These are phyloP conservation scores for Noctuana brunneofusca DNA, from an alignment of 2,888 invertebrate genomes.

Conservation along the genomic window DNA sequence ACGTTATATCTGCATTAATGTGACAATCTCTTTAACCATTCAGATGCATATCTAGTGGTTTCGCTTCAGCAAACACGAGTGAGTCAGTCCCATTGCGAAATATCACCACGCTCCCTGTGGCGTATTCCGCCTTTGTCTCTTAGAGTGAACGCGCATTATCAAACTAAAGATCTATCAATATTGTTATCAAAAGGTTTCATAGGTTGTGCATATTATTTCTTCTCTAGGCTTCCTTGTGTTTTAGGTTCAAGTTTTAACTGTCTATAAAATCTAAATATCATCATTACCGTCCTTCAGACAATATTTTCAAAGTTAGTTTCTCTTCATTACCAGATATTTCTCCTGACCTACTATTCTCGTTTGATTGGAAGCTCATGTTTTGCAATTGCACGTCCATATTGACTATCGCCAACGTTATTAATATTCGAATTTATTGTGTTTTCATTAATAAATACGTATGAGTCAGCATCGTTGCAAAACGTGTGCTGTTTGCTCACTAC, in stretches of 20 bases:
- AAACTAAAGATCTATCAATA: constrained; percentile 5
- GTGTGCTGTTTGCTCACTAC: constrained; percentile 15
- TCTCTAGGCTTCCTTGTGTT: too few relatives aligned
- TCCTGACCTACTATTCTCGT: background rate
- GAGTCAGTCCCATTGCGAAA: constrained; percentile 40
- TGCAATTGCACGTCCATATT: background rate
- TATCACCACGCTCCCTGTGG: constrained; percentile 25
- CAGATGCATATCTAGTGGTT: constrained; percentile 29
- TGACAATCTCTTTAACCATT: constrained; percentile 28
- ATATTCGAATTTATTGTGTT: constrained; percentile 1
- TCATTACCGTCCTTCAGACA: too few relatives aligned
- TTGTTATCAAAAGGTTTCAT: background rate
- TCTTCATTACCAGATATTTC: too few relatives aligned
- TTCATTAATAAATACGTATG: constrained; percentile 16
- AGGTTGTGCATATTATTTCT: too few relatives aligned
- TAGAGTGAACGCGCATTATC: constrained; percentile 34
- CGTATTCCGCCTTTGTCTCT: constrained; percentile 35
- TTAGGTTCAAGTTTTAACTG: too few relatives aligned
- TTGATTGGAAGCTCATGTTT: background rate
- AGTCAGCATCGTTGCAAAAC: constrained; percentile 39
- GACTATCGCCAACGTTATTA: background rate
- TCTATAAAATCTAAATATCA: too few relatives aligned
- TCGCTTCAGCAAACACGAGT: constrained; percentile 34
- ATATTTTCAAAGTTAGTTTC: too few relatives aligned
- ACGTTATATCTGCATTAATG: constrained; percentile 10